Base-by-base conservation (phyloP, 1,140 invertebrate genomes). In the Calosoma granatense region DNA sequence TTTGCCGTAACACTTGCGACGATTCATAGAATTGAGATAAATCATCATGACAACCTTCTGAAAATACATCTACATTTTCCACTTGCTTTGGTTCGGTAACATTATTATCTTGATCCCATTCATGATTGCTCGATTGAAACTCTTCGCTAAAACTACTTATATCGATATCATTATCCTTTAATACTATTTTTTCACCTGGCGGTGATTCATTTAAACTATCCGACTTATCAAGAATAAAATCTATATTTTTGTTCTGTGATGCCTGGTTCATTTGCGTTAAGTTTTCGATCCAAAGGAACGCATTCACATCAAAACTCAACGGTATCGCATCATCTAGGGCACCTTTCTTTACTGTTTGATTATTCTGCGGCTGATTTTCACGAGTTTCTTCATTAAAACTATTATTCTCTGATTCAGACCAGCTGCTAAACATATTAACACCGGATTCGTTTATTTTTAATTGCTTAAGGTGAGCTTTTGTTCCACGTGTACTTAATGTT, bases 11-110 rank as follows among this genome's bases (percentile, higher is more conserved):
- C 9, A 47, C 6, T 47, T 47, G 41, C 15, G 41, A 47, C 6
- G 41, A 47, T 12, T 47, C 41, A 47, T 47, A 47, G 17, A 47
- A 47, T 17, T 47, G 41, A 4, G 41, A 47, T 17, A 47, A 47
- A 47, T 47, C 41, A 17, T 47, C 41, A 17, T 17, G 41, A 47
- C 41, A 47, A 12, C 15, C 15, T 47, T 47, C 41, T 3, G 41
- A 47, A 36, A 36, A n/a, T n/a, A 6, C 26, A 36, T 36, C n/a
- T n/a, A n/a, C n/a, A n/a, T n/a, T n/a, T n/a, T n/a, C n/a, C n/a
- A n/a, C n/a, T n/a, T n/a, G n/a, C n/a, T n/a, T n/a, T n/a, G n/a
- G n/a, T n/a, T n/a, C n/a, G n/a, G n/a, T n/a, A n/a, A n/a, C n/a
- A n/a, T n/a, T n/a, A n/a, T n/a, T n/a, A n/a, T n/a, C 26, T n/a